Base-by-base conservation (phyloP, 2,888 invertebrate genomes). In the Tenthredo distinguenda region DNA sequence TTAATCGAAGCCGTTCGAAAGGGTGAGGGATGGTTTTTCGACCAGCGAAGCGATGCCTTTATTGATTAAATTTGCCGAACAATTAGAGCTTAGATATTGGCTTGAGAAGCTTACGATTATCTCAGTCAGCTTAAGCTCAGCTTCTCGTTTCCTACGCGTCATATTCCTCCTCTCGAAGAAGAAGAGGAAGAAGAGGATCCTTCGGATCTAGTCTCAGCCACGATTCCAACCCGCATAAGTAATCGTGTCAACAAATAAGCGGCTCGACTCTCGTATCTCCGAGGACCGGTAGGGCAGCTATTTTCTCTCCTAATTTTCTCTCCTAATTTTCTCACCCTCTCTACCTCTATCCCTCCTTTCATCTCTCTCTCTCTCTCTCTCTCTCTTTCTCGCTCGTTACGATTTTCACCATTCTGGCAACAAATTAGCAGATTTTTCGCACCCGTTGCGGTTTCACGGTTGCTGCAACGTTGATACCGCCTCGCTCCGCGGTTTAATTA, bases 221-320 rank as follows among this genome's bases (percentile, higher is more conserved):
- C 87, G 87, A 76, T 85, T 81, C 82, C 21, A 68, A 68, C 55
- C 84, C 77, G 86, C 85, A 87, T 87, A 87, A 87, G 87, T 86
- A 87, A 87, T 87, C 79, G 86, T 87, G 87, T 86, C 86, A 87
- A 87, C 86, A 87, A 87, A 87, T 87, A 87, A 86, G 86, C 86
- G 84, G 79, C 85, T 85, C 85, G 84, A 62, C 81, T 37, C 68
- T 72, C 85, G 81, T 87, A 87, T 87, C 87, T 87, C 62, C 68
- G 18, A 84, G 77, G 62, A 71, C 86, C 86, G 84, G 85, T 85
- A 84, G 72, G 65, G 81, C 47, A 65, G 76, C 71, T 74, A 31
- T 76, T 72, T 58, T 47, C 77, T 43, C 58, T 50, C 21, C 26
- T 31, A 21, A 21, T 68, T 37, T 74, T 72, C 84, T 37, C 84